Evolutionary conservation across 2,888 invertebrate genomes (phyloP).

Genomic region (Miltochrista miniata): DNA sequence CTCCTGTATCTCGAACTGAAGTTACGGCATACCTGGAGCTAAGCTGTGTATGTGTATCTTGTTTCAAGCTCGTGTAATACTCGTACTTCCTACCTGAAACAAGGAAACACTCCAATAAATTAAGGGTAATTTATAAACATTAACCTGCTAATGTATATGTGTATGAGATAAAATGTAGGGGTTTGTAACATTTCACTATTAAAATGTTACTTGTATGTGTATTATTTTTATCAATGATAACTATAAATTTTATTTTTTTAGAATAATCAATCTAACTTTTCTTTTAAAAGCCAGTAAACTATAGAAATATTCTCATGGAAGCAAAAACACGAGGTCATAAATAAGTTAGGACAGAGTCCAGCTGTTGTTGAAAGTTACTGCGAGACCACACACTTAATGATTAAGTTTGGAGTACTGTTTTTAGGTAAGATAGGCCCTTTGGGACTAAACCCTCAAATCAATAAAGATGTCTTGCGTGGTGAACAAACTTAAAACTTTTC

Average conservation of each 20-base stretch:
- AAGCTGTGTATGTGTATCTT: conserved; percentile 37
- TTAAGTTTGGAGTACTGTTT: conserved; percentile 38
- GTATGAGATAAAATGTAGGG: no score
- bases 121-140: no score
- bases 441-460: conserved; percentile 29
- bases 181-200: no score
- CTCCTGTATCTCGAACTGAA: conserved; percentile 57
- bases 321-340: conserved; percentile 36
- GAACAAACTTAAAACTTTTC: conserved; percentile 34
- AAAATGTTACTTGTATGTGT: no score
- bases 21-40: conserved; percentile 11
- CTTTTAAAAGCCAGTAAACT: no score
- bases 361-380: conserved; percentile 35
- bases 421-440: conserved; percentile 13
- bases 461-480: conserved; percentile 31
- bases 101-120: conserved; percentile 5
- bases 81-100: conserved; percentile 8
- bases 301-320: no score
- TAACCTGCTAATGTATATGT: no score
- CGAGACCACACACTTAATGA: conserved; percentile 36
- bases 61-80: conserved; percentile 10
- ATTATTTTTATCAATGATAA: no score
- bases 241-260: no score
- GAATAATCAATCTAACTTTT: no score
- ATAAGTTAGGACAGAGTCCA: conserved; percentile 34